Percentiles rank a stretch among this genome's conserved stretches.
Conservation (phyloP, 2,888 invertebrate species). For the Agrochola litura region DNA sequence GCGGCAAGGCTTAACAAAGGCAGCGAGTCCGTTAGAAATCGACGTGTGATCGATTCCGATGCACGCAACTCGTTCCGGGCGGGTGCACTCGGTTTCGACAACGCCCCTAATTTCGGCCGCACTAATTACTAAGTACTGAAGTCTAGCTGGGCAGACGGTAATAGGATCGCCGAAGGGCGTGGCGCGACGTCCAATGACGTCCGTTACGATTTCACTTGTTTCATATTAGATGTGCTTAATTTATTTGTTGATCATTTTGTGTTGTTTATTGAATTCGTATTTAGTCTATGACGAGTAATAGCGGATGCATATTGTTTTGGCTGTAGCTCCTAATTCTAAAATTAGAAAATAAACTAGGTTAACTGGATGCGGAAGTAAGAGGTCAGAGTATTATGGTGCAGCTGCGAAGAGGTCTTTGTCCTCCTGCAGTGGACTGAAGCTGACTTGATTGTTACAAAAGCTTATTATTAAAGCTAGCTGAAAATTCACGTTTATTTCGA, state of each 20-base stretch:
- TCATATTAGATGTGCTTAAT: conserved; percentile 11
- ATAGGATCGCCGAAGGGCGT: conserved; percentile 51
- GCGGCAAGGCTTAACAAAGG: conserved; percentile 23
- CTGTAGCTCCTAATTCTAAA: conserved; percentile 17
- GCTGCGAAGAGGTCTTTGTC: conserved; percentile 21
- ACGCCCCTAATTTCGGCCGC: conserved; percentile 51
- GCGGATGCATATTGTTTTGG: background rate
- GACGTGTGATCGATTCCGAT: conserved; percentile 48
- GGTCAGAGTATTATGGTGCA: conserved; percentile 14
- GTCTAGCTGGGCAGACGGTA: conserved; percentile 24
- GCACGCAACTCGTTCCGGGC: conserved; percentile 58
- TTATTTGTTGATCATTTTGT: conserved; percentile 12
- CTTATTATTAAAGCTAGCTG: background rate
- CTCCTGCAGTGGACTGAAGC: conserved; percentile 23
- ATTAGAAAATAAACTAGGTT: conserved; percentile 37
- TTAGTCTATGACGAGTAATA: conserved; percentile 9
- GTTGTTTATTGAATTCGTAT: conserved; percentile 1
- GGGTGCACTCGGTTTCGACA: conserved; percentile 49
- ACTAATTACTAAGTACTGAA: conserved; percentile 37
- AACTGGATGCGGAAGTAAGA: conserved; percentile 34
- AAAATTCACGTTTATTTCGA: background rate
- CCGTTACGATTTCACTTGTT: conserved; percentile 34
- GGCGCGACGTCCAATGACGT: conserved; percentile 29
- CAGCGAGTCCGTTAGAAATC: conserved; percentile 54
- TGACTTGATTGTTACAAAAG: background rate